Evolutionary conservation across 2,797 vertebrate species (phyloP), one percentile per base, ranked within the genome.

Genomic region (Prionace glauca): DNA sequence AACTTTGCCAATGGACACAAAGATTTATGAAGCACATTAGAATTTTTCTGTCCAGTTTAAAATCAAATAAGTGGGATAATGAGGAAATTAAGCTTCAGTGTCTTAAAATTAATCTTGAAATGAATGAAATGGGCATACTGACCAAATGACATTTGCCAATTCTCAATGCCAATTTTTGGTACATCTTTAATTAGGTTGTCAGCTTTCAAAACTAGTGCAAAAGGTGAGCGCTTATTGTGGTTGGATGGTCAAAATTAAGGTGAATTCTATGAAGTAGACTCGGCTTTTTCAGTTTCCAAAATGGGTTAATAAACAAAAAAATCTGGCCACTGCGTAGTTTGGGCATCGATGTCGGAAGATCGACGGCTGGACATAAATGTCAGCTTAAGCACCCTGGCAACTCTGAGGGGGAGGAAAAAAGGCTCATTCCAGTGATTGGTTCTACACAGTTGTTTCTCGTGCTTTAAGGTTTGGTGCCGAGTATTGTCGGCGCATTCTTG

Each of bases 391-490:
- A 91, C 56, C 56, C 60, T 91, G 90, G 62, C 65, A 69, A 36
- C 62, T 69, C 65, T 92, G 65, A 41, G 24, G 90, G 90, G 32
- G 20, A 84, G n/a, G 50, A 56, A 84, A 84, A 41, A 18, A 50
- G 56, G 60, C 32, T 84, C 2, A 45, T 81, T 36, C 56, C 77
- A 18, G 95, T 95, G 62, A 81, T 71, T 29, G 90, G 45, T 93
- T 99, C 90, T 97, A 99, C 95, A 99, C 99, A 14, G 98, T 97
- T 0, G 99, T 99, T 97, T 99, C 99, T 96, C 98, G 98, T 96
- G 98, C 96, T 97, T 99, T 99, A 96, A 99, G 98, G 97, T 99
- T 99, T 22, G 99, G 99, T 2, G 98, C 99, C 0, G 99, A 99
- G 97, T 98, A 97, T 95, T 99, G 99, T 95, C 99, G 98, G 97